Evolutionary conservation across 1,140 invertebrate genomes (phyloP).

Genomic region (Drosophila insularis): DNA sequence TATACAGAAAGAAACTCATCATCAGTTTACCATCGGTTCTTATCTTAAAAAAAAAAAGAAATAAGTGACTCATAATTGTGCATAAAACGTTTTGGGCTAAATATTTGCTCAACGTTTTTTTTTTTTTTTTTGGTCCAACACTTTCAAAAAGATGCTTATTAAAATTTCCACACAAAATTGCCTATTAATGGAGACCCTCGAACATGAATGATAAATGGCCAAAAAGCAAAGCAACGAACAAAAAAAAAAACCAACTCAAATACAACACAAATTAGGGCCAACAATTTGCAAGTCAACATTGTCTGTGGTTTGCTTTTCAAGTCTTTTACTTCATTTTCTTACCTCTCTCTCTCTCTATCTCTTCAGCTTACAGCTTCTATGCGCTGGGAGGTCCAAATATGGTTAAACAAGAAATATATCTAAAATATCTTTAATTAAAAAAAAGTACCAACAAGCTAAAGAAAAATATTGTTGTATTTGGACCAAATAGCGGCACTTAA

Average conservation of each 20-base stretch:
- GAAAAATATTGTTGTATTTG: background rate
- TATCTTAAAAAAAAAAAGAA: slow-evolving; percentile 31
- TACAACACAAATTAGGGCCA: slow-evolving; percentile 57
- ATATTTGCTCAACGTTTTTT: slow-evolving; percentile 43
- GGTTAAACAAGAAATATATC: slow-evolving; percentile 63
- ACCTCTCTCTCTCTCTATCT: background rate
- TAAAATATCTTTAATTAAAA: slow-evolving; percentile 73
- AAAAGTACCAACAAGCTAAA: slow-evolving; percentile 6
- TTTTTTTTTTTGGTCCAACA: slow-evolving; percentile 18
- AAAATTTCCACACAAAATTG: slow-evolving; percentile 24
- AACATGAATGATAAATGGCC: slow-evolving; percentile 47
- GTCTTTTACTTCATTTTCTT: background rate
- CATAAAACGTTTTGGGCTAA: slow-evolving; percentile 47
- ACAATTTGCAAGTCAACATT: slow-evolving; percentile 53
- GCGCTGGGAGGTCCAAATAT: slow-evolving; percentile 37
- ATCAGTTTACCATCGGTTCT: slow-evolving; percentile 32
- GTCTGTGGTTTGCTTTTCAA: background rate
- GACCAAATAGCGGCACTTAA: too few species aligned
- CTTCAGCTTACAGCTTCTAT: slow-evolving; percentile 4
- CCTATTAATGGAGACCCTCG: slow-evolving; percentile 41
- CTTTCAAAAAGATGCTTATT: slow-evolving; percentile 20
- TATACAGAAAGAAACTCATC: slow-evolving; percentile 34
- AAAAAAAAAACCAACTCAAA: background rate
- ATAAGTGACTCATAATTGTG: slow-evolving; percentile 56
- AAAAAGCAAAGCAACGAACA: background rate